Conservation (phyloP, 2,113 vertebrate genomes). For the Natator depressus region DNA sequence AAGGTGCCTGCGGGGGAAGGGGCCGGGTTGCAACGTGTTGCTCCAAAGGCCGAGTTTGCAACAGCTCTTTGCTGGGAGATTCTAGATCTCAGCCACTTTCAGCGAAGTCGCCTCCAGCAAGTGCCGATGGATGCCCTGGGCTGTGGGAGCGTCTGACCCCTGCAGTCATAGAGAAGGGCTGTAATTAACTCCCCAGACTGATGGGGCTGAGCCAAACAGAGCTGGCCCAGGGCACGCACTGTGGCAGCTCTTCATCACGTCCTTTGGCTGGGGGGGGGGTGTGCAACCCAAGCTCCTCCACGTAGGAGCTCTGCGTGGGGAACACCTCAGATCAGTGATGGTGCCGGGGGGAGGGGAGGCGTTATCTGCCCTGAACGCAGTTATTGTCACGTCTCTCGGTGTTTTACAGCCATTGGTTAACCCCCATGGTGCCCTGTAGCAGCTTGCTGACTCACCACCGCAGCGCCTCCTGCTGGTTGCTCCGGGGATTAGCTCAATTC, state of each 20-base stretch:
- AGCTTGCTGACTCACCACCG: no score
- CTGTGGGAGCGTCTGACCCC: neutral
- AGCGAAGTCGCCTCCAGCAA: neutral
- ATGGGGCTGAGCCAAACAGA: neutral
- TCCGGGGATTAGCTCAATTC: no score
- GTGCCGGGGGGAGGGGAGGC: no score
- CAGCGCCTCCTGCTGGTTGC: no score
- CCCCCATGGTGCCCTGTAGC: neutral
- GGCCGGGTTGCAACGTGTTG: neutral
- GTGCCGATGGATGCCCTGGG: neutral
- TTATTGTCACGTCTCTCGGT: neutral
- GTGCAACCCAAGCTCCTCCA: neutral
- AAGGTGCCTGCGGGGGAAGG: neutral
- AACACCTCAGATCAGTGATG: accelerated
- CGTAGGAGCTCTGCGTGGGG: neutral
- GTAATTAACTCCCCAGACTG: neutral
- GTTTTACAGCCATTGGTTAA: neutral
- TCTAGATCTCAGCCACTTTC: neutral
- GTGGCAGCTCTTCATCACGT: neutral
- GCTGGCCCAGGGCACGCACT: neutral
- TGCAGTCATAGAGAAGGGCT: neutral
- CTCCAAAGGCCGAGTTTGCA: neutral
- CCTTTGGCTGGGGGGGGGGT: neutral
- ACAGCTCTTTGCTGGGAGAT: neutral
- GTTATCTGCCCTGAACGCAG: neutral